Evolutionary conservation across 2,888 invertebrate genomes (phyloP).

Genomic region (Galerucella calmariensis): DNA sequence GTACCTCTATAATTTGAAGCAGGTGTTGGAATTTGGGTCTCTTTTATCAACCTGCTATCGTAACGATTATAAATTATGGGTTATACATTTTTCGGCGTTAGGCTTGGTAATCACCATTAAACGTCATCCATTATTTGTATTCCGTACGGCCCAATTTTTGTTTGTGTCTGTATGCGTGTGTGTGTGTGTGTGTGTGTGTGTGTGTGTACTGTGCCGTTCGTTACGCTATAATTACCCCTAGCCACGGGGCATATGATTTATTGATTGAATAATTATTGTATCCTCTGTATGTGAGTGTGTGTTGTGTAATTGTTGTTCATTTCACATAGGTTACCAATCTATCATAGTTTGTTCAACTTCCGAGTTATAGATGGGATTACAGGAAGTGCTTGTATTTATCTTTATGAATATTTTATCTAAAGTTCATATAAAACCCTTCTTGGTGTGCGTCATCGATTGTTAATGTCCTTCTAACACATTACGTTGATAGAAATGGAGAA

Average conservation of each 20-base stretch:
- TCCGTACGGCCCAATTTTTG: constrained; percentile 14
- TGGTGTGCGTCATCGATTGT: too few species aligned
- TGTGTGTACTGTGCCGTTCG: constrained; percentile 4
- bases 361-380: neutral
- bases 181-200: neutral
- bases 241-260: constrained; percentile 24
- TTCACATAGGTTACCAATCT: constrained; percentile 19
- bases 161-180: neutral
- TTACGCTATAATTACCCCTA: constrained; percentile 18
- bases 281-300: constrained; percentile 8
- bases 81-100: constrained; percentile 14
- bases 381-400: neutral
- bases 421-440: too few species aligned
- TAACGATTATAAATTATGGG: constrained; percentile 15
- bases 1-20: constrained; percentile 3
- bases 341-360: constrained; percentile 27
- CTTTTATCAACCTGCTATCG: constrained; percentile 15
- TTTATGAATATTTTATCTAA: neutral
- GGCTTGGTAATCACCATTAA: constrained; percentile 20
- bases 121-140: constrained; percentile 28
- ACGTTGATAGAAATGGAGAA: too few species aligned
- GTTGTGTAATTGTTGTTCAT: constrained; percentile 23
- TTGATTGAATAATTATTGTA: constrained; percentile 28
- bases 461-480: too few species aligned
- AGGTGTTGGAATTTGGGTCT: constrained; percentile 11